Evolutionary conservation across 35 echinoderm and acorn worm species (phyloP).

Genomic region (Ptychodera flava): DNA sequence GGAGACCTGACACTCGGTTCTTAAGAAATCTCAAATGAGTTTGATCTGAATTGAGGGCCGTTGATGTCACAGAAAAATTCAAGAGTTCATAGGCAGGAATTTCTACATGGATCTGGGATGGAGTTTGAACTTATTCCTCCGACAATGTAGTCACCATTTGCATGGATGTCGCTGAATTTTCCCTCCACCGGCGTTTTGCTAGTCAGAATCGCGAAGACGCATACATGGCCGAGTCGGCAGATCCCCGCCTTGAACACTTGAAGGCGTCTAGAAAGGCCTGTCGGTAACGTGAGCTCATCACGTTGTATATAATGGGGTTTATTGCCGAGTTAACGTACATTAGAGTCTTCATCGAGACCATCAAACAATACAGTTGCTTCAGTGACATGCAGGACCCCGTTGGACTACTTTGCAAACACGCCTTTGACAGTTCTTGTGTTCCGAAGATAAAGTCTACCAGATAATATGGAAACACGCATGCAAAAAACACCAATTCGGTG

Average conservation of each 20-base stretch:
- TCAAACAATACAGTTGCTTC: background rate
- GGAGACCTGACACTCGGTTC: too few relatives aligned
- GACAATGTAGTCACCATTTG: too few relatives aligned
- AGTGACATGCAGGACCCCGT: background rate
- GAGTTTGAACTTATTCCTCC: too few relatives aligned
- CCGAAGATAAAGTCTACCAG: background rate
- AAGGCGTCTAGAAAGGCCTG: constrained; percentile 9
- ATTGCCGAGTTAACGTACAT: background rate
- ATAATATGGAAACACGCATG: background rate
- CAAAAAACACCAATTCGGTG: background rate
- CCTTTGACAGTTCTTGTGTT: background rate
- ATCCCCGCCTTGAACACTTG: constrained; percentile 11
- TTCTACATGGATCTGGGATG: too few relatives aligned
- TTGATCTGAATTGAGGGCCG: too few relatives aligned
- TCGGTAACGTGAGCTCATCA: background rate
- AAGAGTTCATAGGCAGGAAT: too few relatives aligned
- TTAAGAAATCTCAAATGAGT: too few relatives aligned
- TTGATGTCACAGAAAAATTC: too few relatives aligned
- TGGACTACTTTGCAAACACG: background rate
- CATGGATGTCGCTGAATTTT: too few relatives aligned
- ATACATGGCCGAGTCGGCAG: background rate
- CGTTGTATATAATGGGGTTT: background rate
- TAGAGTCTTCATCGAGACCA: background rate
- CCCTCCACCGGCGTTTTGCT: too few relatives aligned
- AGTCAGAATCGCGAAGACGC: too few relatives aligned